These are phyloP conservation scores for Dendrocincla fuliginosa DNA, from an alignment of 2,797 vertebrate species.

Conservation along the genomic window DNA sequence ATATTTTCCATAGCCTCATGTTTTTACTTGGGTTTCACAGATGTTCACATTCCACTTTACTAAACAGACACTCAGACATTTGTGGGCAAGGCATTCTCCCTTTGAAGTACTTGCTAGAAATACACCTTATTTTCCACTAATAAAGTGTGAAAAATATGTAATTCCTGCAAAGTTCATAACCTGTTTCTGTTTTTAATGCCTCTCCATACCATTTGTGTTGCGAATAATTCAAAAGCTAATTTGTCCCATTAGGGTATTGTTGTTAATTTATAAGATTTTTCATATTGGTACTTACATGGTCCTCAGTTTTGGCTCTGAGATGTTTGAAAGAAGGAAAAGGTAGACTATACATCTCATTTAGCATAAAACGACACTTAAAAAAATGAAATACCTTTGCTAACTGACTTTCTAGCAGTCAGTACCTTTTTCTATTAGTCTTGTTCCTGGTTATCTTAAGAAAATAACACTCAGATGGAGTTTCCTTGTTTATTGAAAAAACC, in stretches of 20 bases:
- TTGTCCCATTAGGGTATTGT: background rate
- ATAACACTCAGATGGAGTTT: background rate
- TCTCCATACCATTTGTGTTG: background rate
- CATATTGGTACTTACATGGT: background rate
- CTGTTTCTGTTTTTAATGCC: background rate
- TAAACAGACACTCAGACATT: background rate
- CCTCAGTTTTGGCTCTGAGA: background rate
- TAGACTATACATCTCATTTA: background rate
- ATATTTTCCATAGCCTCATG: background rate
- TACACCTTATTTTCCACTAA: background rate
- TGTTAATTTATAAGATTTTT: background rate
- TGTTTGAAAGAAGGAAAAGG: background rate
- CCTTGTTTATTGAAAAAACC: background rate
- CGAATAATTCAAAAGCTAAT: background rate
- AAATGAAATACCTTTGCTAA: background rate
- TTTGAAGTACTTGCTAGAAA: background rate
- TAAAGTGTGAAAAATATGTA: background rate
- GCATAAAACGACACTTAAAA: background rate
- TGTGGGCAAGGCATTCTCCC: background rate
- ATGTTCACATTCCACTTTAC: slow-evolving; percentile 15
- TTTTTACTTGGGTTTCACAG: slow-evolving; percentile 11
- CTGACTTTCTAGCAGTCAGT: background rate
- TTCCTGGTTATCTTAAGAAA: background rate
- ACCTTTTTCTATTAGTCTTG: background rate
- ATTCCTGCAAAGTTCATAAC: background rate